Base-by-base conservation (phyloP, 2,888 invertebrate species). In the Pristionchus exspectatus region DNA sequence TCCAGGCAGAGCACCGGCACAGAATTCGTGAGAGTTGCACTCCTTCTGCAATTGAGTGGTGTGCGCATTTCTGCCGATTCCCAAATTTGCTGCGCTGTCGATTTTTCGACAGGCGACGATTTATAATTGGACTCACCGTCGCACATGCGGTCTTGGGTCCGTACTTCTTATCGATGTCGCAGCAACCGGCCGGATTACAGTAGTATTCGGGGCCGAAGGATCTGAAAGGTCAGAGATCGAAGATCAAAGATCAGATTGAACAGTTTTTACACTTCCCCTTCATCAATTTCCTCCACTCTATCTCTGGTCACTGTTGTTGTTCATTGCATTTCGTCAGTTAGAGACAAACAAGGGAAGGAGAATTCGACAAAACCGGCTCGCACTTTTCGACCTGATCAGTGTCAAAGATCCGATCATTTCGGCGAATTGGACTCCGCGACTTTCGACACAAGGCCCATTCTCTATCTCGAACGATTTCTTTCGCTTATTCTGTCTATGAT, bases 21-120 rank as follows among this genome's bases (percentile, higher is more conserved):
- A 86, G 86, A 24, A 86, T 10, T 33, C 86, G 63, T 86, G 33
- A 1, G 86, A 86, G 10, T 86, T 21, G 50, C 86, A 86, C 27
- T 86, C 86, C 16, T 21, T 59, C 86, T 86, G 30, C 33, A 86
- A 30, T 24, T n/a, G 56, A 2, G 38, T n/a, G 33, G 9, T 85
- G 59, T 30, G 44, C 14, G 33, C 18, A 12, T 72, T 27, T 24
- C 24, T 72, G 72, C 16, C 10, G 30, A 18, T 21, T 33, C 24
- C 44, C 44, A 50, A 50, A 50, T 7, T 50, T 50, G 12, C 4
- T 3, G 44, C 44, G 44, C 44, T 50, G 44, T 50, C 44, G 44
- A 50, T 50, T 50, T 50, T 50, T 50, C 44, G 44, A 50, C 44
- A 50, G 44, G 44, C 44, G 44, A 50, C 44, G 44, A 50, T 7